Conservation (phyloP, 2,797 vertebrate species). For the Rhincodon typus region DNA sequence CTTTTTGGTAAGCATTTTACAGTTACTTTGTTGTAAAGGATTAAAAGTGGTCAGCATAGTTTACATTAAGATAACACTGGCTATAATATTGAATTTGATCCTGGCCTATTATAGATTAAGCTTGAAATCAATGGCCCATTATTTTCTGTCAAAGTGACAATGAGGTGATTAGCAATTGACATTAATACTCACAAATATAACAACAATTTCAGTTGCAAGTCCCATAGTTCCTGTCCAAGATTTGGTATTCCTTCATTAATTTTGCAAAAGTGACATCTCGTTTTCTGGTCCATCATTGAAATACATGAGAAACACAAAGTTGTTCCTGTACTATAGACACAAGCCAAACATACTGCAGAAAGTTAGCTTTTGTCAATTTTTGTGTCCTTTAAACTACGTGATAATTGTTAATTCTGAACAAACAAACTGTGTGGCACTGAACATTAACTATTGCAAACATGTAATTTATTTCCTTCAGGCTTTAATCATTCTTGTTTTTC, state of each 20-base stretch:
- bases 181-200: background rate
- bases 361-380: background rate
- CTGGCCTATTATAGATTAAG: background rate
- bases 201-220: background rate
- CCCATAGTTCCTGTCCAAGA: background rate
- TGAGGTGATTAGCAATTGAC: background rate
- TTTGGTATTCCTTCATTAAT: background rate
- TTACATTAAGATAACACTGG: background rate
- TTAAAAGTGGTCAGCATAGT: background rate
- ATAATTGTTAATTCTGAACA: background rate
- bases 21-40: background rate
- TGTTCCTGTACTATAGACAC: background rate
- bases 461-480: background rate
- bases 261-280: background rate
- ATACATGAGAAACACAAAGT: background rate
- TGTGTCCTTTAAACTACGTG: background rate
- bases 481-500: background rate
- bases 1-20: background rate
- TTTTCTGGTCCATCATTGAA: background rate
- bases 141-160: background rate
- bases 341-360: background rate
- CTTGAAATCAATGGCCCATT: background rate
- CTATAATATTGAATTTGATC: background rate
- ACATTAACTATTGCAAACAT: background rate
- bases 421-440: background rate